Evolutionary conservation across 2,888 invertebrate species (phyloP), one percentile per base, ranked within the genome.

Genomic region (Polydrusus pterygomalis): DNA sequence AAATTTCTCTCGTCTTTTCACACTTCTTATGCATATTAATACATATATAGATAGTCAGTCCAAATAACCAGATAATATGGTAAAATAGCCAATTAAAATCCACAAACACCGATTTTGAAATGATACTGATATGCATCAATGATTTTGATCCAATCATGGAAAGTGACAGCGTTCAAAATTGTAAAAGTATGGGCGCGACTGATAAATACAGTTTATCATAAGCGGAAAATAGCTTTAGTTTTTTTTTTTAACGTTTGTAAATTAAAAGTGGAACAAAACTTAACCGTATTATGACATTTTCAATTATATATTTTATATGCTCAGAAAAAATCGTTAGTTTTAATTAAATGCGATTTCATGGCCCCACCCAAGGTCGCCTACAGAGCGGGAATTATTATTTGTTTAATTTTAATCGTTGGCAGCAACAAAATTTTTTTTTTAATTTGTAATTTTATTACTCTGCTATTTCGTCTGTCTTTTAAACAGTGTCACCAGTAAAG

Each of bases 161-260:
- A 58, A 58, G 58, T 17, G 58, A 34, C 58, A 58, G 58, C 58
- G 58, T 38, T 58, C 8, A 34, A n/a, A n/a, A 34, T 56, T 56
- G 6, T 58, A 9, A 17, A 38, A 17, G 9, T 58, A 58, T 58
- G 38, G 58, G 58, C 17, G 34, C 58, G 58, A 38, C 58, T 30
- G 17, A 25, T n/a, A n/a, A n/a, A n/a, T 1, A 3, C 58, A 2
- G 30, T 58, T 54, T 54, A 34, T 10, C 11, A 38, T 38, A 17
- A 17, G 2, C 17, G 5, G 20, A 13, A 15, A 17, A 10, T 58
- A 38, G 58, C 38, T 38, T 58, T 38, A 58, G 9, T 38, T 58
- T 38, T 58, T 34, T 38, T 58, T 38, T 58, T 34, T 17, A 0
- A 6, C 17, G 25, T 30, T 47, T n/a, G 3, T 13, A 47, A 47